A percentile compares a stretch with the other conserved stretches of the same genome.
Evolutionary conservation across 2,888 invertebrate species (phyloP).

Genomic region (Volucella inanis): DNA sequence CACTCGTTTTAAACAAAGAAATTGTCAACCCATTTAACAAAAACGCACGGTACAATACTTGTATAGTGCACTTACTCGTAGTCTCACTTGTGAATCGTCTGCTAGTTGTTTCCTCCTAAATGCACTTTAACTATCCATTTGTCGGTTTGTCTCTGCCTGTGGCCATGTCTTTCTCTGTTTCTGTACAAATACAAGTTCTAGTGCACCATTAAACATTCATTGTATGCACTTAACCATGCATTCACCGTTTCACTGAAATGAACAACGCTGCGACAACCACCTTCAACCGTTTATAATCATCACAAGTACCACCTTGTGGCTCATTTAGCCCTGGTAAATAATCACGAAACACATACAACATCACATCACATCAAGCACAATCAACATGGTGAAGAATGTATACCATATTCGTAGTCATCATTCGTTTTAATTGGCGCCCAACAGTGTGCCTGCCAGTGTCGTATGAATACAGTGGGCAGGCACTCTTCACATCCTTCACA

Average conservation of each 20-base stretch:
- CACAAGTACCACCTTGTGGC: slow-evolving; percentile 63
- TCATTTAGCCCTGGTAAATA: slow-evolving; percentile 65
- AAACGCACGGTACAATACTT: slow-evolving; percentile 26
- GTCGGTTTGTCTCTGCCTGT: no score
- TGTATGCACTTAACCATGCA: slow-evolving; percentile 57
- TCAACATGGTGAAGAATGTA: neutral
- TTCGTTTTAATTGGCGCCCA: slow-evolving; percentile 67
- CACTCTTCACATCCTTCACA: slow-evolving; percentile 3
- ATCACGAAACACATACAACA: slow-evolving; percentile 42
- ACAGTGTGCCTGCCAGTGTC: slow-evolving; percentile 21
- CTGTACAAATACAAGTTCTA: slow-evolving; percentile 41
- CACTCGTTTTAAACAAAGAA: slow-evolving; percentile 32
- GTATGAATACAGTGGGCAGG: slow-evolving; percentile 5
- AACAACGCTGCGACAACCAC: slow-evolving; percentile 50
- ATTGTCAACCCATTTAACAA: slow-evolving; percentile 59
- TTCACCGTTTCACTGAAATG: slow-evolving; percentile 67
- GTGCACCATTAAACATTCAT: slow-evolving; percentile 38
- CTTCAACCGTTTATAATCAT: slow-evolving; percentile 63
- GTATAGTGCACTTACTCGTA: slow-evolving; percentile 2
- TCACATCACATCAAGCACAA: slow-evolving; percentile 26
- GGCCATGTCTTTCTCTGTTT: neutral
- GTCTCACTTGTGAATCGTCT: slow-evolving; percentile 9
- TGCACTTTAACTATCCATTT: slow-evolving; percentile 25
- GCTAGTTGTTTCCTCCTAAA: slow-evolving; percentile 31
- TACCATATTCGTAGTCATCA: slow-evolving; percentile 28